phyloP scores from a whole-genome alignment of 2,888 invertebrate genomes.

The Ennomos quercinarius region DNA sequence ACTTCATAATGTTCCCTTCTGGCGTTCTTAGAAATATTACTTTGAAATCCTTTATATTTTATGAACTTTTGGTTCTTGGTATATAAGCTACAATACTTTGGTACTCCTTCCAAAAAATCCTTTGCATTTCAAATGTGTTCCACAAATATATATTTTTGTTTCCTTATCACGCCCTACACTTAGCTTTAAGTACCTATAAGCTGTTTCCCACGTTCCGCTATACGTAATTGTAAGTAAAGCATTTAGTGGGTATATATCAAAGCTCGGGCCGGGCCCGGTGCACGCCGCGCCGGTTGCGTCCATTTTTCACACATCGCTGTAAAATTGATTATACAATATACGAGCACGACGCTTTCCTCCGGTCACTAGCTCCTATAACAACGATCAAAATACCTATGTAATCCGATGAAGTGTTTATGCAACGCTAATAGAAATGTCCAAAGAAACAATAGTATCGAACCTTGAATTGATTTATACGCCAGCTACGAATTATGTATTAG shows the following conservation, averaged over 20 bases:
- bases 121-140: too few species aligned
- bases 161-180: slow-evolving; percentile 16
- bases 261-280: slow-evolving; percentile 49
- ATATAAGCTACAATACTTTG: too few species aligned
- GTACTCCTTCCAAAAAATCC: too few species aligned
- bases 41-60: slow-evolving; percentile 13
- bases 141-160: slow-evolving; percentile 10
- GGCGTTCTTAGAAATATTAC: slow-evolving; percentile 26
- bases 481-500: slow-evolving; percentile 43
- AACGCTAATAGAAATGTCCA: slow-evolving; percentile 42
- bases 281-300: slow-evolving; percentile 49
- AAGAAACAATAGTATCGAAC: slow-evolving; percentile 45
- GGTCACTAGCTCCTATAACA: slow-evolving; percentile 13
- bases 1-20: slow-evolving; percentile 43
- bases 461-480: slow-evolving; percentile 51
- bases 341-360: slow-evolving; percentile 30
- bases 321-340: slow-evolving; percentile 64
- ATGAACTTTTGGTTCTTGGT: not conserved
- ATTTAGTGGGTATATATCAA: slow-evolving; percentile 65
- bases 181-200: slow-evolving; percentile 22
- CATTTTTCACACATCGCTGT: slow-evolving; percentile 68
- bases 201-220: slow-evolving; percentile 56
- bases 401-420: slow-evolving; percentile 26
- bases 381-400: not conserved
- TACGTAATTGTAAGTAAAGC: slow-evolving; percentile 66